Conservation (phyloP, 92 coral and sea anemone species). For the Blastomussa wellsi region DNA sequence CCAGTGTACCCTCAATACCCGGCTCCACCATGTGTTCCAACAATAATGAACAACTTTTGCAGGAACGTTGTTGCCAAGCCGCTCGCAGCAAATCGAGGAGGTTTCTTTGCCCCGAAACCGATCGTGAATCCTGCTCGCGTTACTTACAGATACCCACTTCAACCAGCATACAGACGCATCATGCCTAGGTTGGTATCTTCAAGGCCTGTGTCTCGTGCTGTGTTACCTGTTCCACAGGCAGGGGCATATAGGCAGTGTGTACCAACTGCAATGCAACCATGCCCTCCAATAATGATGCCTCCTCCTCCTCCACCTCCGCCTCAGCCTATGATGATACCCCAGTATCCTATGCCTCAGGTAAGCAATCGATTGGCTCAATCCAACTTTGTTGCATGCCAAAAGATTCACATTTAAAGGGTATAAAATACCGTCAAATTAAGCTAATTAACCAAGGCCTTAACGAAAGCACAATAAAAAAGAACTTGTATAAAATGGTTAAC, state of each 20-base stretch:
- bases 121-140: not conserved
- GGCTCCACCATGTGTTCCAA: slow-evolving; percentile 63
- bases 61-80: slow-evolving; percentile 29
- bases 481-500: not conserved
- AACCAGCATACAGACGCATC: slow-evolving; percentile 38
- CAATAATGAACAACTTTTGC: slow-evolving; percentile 47
- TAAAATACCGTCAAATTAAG: not conserved
- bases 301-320: slow-evolving; percentile 22
- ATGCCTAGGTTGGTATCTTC: slow-evolving; percentile 40
- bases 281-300: slow-evolving; percentile 61
- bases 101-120: slow-evolving; percentile 26
- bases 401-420: not conserved
- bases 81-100: slow-evolving; percentile 8
- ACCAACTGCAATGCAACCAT: slow-evolving; percentile 55
- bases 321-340: slow-evolving; percentile 33
- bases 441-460: too few species aligned
- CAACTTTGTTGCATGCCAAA: slow-evolving; percentile 11
- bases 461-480: not conserved
- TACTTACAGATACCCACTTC: slow-evolving; percentile 39
- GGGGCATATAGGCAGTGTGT: slow-evolving; percentile 50
- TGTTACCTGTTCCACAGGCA: slow-evolving; percentile 36
- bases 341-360: slow-evolving; percentile 33
- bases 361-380: slow-evolving; percentile 2
- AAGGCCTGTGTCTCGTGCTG: slow-evolving; percentile 49
- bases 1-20: slow-evolving; percentile 39